Conservation (phyloP, 2,113 vertebrate species). For the Elephas maximus region DNA sequence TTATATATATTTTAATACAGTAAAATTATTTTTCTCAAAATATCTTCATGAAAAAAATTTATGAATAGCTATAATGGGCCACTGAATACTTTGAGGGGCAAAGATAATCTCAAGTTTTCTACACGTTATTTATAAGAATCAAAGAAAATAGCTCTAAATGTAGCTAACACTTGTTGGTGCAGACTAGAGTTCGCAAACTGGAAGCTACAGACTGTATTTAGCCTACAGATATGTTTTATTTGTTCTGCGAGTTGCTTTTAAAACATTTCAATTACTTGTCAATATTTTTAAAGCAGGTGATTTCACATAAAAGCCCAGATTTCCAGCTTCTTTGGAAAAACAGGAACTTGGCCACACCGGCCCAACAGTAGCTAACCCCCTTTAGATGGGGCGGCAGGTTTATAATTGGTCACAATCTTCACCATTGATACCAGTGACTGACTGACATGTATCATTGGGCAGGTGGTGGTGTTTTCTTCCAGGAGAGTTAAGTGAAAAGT, state of each 20-base stretch:
- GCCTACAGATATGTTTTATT: background rate
- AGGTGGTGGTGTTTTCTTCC: background rate
- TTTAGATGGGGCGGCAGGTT: background rate
- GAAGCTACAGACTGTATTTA: background rate
- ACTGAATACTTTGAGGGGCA: too few species aligned
- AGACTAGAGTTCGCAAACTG: background rate
- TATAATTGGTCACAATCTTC: background rate
- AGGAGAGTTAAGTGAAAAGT: background rate
- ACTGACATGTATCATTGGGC: background rate
- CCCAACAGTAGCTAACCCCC: background rate
- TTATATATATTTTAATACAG: too few species aligned
- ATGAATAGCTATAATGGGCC: too few species aligned
- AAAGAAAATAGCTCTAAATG: background rate
- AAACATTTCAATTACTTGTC: background rate
- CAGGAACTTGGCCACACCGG: background rate
- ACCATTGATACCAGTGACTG: too few species aligned
- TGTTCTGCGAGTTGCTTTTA: background rate
- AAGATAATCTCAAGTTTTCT: conserved; percentile 20
- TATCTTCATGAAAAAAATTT: too few species aligned
- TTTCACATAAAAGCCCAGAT: background rate
- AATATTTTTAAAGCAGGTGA: background rate
- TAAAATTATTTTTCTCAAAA: too few species aligned
- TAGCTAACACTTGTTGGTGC: background rate
- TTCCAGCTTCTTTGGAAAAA: background rate
- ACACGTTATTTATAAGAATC: background rate